These are phyloP conservation scores for Chymomyza caudatula DNA, from an alignment of 2,888 invertebrate species.

Conservation along the genomic window DNA sequence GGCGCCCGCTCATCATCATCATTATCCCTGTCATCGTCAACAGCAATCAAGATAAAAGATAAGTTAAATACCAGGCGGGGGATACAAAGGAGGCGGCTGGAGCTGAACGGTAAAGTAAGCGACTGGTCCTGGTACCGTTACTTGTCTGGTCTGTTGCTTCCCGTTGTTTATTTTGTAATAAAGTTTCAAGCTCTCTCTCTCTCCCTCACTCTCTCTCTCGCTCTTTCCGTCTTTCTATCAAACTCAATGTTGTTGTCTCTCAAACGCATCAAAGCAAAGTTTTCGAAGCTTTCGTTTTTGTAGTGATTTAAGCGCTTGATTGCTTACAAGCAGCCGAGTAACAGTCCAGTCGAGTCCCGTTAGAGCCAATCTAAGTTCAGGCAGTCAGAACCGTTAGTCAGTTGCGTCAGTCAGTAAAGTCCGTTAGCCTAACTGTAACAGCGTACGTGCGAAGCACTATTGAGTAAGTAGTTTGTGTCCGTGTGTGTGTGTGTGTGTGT, in stretches of 20 bases:
- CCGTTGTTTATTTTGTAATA: conserved; percentile 69
- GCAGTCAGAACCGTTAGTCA: not conserved
- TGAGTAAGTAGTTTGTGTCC: conserved; percentile 2
- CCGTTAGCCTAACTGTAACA: not conserved
- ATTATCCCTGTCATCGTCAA: conserved; percentile 73
- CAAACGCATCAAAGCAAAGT: conserved; percentile 69
- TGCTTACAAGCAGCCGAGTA: conserved; percentile 55
- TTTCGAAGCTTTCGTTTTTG: conserved; percentile 50
- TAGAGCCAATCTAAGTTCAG: not conserved
- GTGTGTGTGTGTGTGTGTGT: conserved; percentile 20
- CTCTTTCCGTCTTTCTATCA: too few species aligned
- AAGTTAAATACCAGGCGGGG: conserved; percentile 59
- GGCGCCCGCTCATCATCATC: conserved; percentile 58
- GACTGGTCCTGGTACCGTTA: not conserved
- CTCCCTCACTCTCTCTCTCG: conserved; percentile 13
- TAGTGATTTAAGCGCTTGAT: conserved; percentile 71
- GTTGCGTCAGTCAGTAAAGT: not conserved
- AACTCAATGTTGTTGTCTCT: too few species aligned
- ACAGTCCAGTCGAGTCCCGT: not conserved
- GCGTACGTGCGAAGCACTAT: conserved; percentile 59
- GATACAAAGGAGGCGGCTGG: not conserved
- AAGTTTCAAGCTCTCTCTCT: conserved; percentile 48
- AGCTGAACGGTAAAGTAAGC: conserved; percentile 6
- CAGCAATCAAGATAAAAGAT: conserved; percentile 72
- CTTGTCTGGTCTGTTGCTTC: conserved; percentile 7